Evolutionary conservation across 23 tunicate genomes (phyloP), one percentile per base, ranked within the genome.

Genomic region (Aplidium turbinatum): DNA sequence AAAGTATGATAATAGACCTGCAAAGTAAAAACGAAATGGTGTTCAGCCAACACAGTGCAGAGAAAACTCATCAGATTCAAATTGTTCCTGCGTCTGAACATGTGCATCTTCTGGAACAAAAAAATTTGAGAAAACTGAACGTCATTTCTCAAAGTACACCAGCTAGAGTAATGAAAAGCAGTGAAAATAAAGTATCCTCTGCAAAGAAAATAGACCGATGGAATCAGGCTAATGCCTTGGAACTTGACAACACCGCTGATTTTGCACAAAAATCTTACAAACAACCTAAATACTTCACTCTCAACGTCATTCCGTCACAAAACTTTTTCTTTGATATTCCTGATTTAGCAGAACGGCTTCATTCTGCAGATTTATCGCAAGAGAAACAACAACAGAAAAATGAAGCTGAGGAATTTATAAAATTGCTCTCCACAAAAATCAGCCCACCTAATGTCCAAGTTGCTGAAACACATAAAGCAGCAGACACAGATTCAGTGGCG

Each of bases 261-360:
- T n/a, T n/a, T n/a, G n/a, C n/a, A n/a, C n/a, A n/a, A n/a, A n/a
- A n/a, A n/a, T n/a, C n/a, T n/a, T n/a, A n/a, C n/a, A n/a, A n/a
- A n/a, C n/a, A n/a, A n/a, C n/a, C n/a, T n/a, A n/a, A n/a, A n/a
- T 33, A 45, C 36, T 83, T 83, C 52, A 85, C 82, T 19, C 27
- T 36, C 0, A 48, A 63, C 26, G 40, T 69, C 27, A 71, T 72
- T 35, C 92, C 92, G 0, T 85, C 92, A 3, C 57, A 35, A 7
- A 71, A 85, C 75, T 85, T 76, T 38, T 85, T 85, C 27, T 85
- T 76, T 35, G 82, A 85, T 39, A 78, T 85, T 26, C 74, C 79
- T 24, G 92, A 85, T 31, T 69, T 85, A 30, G 70, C 82, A 33
- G 80, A 51, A 52, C 74, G 82, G n/a, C 18, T 85, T 27, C 79